These are phyloP conservation scores for Cyprinodon brontotheroides DNA, from an alignment of 2,113 vertebrate species.

Conservation along the genomic window DNA sequence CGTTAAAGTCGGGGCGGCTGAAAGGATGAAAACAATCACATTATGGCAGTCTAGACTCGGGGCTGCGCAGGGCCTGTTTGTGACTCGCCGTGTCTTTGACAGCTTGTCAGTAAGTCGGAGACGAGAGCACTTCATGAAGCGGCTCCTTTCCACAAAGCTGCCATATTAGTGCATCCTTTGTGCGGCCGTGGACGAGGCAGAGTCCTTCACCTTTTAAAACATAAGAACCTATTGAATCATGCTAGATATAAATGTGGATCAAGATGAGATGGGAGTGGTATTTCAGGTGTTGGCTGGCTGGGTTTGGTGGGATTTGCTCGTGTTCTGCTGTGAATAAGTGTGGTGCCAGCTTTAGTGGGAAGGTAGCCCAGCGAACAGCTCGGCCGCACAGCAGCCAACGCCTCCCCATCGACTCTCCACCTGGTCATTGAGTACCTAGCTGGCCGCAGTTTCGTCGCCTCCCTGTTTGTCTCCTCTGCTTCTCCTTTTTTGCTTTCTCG, in stretches of 20 bases:
- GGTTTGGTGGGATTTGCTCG: slow-evolving; percentile 53
- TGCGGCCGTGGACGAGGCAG: neutral
- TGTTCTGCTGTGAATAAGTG: slow-evolving; percentile 43
- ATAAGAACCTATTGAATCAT: neutral
- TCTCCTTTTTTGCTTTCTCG: slow-evolving; percentile 24
- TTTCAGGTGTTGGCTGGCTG: slow-evolving; percentile 43
- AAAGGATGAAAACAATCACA: slow-evolving; percentile 65
- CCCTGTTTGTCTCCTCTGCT: slow-evolving; percentile 8
- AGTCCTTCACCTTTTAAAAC: slow-evolving; percentile 23
- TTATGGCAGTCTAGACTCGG: slow-evolving; percentile 58
- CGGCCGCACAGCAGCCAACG: slow-evolving; percentile 64
- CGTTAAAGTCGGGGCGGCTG: slow-evolving; percentile 63
- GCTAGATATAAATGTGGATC: neutral
- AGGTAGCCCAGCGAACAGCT: slow-evolving; percentile 70
- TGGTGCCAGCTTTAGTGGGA: slow-evolving; percentile 70
- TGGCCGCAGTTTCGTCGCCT: slow-evolving; percentile 44
- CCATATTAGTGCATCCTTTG: neutral
- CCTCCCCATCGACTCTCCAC: slow-evolving; percentile 72
- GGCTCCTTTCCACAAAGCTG: slow-evolving; percentile 3
- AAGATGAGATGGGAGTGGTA: slow-evolving; percentile 2
- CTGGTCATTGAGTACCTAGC: slow-evolving; percentile 71
- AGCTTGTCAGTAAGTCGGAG: slow-evolving; percentile 42
- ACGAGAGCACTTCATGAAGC: slow-evolving; percentile 32
- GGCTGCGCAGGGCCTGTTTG: slow-evolving; percentile 36
- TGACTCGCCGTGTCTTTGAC: slow-evolving; percentile 38